phyloP scores from a whole-genome alignment of 2,113 vertebrate genomes.

The Murina feae region DNA sequence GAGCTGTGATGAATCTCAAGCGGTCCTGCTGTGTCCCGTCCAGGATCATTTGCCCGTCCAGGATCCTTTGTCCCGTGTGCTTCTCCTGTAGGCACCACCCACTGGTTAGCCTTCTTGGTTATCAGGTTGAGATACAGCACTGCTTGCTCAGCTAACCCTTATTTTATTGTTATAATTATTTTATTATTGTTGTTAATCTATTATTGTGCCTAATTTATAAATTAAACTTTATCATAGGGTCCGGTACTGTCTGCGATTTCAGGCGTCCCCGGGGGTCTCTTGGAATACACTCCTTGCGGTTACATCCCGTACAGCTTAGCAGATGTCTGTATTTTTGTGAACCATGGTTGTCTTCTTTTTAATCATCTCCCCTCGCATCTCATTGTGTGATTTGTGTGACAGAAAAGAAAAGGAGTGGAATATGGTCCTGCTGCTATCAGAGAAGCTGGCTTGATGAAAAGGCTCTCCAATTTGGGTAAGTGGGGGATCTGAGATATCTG shows the following conservation, averaged over 20 bases:
- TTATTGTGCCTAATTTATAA: background rate
- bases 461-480: constrained; percentile 89
- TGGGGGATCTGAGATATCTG: background rate
- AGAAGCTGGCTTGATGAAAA: constrained; percentile 90
- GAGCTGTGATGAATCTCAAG: background rate
- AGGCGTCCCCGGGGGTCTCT: background rate
- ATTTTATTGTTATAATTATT: background rate
- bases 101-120: background rate
- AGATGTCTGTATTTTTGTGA: background rate
- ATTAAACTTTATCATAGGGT: background rate
- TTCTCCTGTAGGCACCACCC: too few relatives aligned
- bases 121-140: background rate
- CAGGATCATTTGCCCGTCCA: background rate
- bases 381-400: constrained; percentile 51
- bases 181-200: background rate
- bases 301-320: background rate
- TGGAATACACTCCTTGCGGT: background rate
- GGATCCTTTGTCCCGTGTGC: background rate
- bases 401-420: constrained; percentile 93
- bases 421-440: constrained; percentile 88
- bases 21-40: background rate
- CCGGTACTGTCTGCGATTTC: background rate
- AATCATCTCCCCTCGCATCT: background rate
- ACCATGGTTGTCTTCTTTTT: background rate
- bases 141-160: background rate